Evolutionary conservation across 2,888 invertebrate genomes (phyloP).

Genomic region (Sepiola atlantica): DNA sequence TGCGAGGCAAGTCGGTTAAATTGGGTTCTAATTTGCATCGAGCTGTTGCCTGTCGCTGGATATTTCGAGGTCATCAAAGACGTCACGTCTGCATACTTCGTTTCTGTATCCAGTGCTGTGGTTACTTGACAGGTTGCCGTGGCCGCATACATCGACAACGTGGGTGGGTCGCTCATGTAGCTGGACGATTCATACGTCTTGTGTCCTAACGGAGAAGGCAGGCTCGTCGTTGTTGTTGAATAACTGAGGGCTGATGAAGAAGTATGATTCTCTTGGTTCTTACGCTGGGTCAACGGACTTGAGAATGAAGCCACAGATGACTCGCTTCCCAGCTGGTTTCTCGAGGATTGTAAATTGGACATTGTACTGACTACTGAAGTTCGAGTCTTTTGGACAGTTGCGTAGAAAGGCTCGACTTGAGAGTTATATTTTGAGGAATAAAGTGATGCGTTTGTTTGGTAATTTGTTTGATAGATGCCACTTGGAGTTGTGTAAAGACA

Average conservation of each 20-base stretch:
- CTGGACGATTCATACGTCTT: background rate
- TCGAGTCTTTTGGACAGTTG: slow-evolving; percentile 15
- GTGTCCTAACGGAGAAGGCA: background rate
- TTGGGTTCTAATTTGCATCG: slow-evolving; percentile 10
- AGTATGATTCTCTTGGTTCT: background rate
- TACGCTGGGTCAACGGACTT: background rate
- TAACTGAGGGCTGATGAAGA: background rate
- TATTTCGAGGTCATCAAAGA: slow-evolving; percentile 33
- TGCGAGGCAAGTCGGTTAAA: slow-evolving; percentile 36
- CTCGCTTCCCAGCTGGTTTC: background rate
- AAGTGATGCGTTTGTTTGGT: background rate
- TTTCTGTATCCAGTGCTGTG: background rate
- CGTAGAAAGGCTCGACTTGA: background rate
- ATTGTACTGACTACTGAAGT: background rate
- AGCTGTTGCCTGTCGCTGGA: background rate
- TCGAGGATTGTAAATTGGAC: background rate
- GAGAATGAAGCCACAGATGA: background rate
- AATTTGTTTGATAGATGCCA: background rate
- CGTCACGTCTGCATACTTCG: slow-evolving; percentile 39
- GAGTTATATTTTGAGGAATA: background rate
- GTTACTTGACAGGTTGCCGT: background rate
- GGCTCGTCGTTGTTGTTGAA: background rate
- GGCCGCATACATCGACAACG: background rate
- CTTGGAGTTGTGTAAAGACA: background rate
- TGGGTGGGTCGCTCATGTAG: background rate